These are phyloP conservation scores for Sarcoramphus papa DNA, from an alignment of 2,797 vertebrate species.

Conservation along the genomic window DNA sequence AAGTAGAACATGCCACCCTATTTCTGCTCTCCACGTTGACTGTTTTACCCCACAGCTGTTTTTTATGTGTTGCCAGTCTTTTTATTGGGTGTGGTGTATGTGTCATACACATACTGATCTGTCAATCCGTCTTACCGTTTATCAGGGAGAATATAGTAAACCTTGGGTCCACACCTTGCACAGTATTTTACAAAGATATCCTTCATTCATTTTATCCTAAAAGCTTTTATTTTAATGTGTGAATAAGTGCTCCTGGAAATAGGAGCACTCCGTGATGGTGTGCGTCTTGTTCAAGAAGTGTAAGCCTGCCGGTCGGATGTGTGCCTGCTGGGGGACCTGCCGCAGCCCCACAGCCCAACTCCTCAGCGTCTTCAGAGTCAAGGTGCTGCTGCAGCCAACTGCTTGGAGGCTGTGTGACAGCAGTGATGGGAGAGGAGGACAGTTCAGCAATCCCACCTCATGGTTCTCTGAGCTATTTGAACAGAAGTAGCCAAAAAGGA, in stretches of 20 bases:
- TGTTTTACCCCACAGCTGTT: not conserved
- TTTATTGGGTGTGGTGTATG: not conserved
- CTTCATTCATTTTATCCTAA: not conserved
- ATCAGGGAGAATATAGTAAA: not conserved
- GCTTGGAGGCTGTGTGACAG: not conserved
- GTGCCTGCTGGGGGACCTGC: not conserved
- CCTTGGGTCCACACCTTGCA: not conserved
- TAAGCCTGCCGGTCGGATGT: not conserved
- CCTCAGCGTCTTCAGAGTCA: not conserved
- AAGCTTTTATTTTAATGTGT: not conserved
- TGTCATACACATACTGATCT: not conserved
- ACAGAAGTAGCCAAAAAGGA: not conserved
- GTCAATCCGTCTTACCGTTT: not conserved
- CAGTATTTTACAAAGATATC: not conserved
- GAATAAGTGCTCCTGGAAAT: not conserved
- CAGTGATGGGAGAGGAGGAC: not conserved
- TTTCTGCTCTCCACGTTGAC: not conserved
- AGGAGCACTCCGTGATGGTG: not conserved
- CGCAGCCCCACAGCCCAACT: not conserved
- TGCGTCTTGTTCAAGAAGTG: not conserved
- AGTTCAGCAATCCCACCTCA: not conserved
- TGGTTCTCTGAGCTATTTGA: not conserved
- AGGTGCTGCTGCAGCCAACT: not conserved
- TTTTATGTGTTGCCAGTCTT: not conserved
- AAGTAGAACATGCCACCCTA: not conserved